phyloP scores from a whole-genome alignment of 2,797 vertebrate species.

The Hypotaenidia okinawae region DNA sequence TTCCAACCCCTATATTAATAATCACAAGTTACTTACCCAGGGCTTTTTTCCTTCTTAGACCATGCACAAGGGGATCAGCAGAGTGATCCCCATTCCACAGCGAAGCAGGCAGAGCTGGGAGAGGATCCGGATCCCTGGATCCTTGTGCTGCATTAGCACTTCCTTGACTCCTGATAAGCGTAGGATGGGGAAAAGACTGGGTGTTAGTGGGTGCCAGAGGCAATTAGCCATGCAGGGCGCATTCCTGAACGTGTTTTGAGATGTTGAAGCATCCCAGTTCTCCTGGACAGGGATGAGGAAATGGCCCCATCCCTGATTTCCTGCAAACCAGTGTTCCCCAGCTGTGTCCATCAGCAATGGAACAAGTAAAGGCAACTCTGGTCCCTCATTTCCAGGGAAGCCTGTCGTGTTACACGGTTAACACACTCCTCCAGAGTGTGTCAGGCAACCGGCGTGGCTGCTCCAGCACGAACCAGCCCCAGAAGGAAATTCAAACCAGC shows the following conservation, averaged over 20 bases:
- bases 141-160: neutral
- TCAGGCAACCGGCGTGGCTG: neutral
- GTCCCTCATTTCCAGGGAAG: neutral
- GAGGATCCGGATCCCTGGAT: neutral
- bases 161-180: too few relatives aligned
- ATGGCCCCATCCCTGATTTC: neutral
- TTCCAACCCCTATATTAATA: too few relatives aligned
- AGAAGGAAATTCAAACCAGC: conserved; percentile 26
- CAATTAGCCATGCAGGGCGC: neutral
- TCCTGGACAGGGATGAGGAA: neutral
- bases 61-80: neutral
- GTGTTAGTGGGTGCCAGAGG: neutral
- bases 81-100: neutral
- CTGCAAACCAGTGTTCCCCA: neutral
- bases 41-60: neutral
- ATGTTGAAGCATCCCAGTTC: neutral
- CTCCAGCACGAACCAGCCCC: neutral
- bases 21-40: neutral
- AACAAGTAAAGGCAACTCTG: neutral
- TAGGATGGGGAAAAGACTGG: too few relatives aligned
- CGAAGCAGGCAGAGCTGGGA: neutral
- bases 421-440: neutral
- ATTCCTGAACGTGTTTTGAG: neutral
- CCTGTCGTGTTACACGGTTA: neutral
- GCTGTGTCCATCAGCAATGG: neutral